Evolutionary conservation across 2,888 invertebrate genomes (phyloP), one percentile per base, ranked within the genome.

Genomic region (Eurytoma adleriae): DNA sequence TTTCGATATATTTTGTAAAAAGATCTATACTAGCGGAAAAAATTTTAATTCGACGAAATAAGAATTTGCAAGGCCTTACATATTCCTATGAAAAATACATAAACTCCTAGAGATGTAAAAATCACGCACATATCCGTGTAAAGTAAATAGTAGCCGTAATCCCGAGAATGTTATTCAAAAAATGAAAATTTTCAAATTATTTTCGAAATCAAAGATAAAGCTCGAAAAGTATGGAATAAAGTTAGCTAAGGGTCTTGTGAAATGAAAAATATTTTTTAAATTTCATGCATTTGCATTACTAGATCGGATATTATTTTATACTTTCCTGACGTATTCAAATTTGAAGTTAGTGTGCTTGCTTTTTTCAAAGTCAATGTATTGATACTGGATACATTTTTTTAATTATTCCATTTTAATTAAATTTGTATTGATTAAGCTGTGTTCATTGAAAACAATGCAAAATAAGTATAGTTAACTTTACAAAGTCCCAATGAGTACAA

Each of bases 61-160:
- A 79, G n/a, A 59, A 73, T 77, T 77, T 80, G 69, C 56, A 77
- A 80, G 61, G 52, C 68, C 80, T 70, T 72, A 54, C 2, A 76
- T 67, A 77, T 24, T 80, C n/a, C 50, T 30, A 30, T 30, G 2
- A 30, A 69, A 69, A n/a, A 57, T 71, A 50, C 5, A 74, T 27
- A 52, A 16, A 59, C 52, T 71, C 50, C n/a, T 75, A 71, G 14
- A 20, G n/a, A 68, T 72, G n/a, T 71, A 69, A 72, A 71, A 77
- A 77, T 81, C 66, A 78, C 78, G 77, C 80, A 82, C 82, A 82
- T 83, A 80, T 82, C 80, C 64, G 62, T 75, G 59, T 67, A 79
- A 73, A 18, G 64, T 69, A 52, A 56, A 27, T 57, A 18, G 76
- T 24, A 52, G 27, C 68, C 27, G 57, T 78, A 24, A 68, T 50